Evolutionary conservation across 2,888 invertebrate species (phyloP), one percentile per base, ranked within the genome.

Genomic region (Drosophila seclusa): DNA sequence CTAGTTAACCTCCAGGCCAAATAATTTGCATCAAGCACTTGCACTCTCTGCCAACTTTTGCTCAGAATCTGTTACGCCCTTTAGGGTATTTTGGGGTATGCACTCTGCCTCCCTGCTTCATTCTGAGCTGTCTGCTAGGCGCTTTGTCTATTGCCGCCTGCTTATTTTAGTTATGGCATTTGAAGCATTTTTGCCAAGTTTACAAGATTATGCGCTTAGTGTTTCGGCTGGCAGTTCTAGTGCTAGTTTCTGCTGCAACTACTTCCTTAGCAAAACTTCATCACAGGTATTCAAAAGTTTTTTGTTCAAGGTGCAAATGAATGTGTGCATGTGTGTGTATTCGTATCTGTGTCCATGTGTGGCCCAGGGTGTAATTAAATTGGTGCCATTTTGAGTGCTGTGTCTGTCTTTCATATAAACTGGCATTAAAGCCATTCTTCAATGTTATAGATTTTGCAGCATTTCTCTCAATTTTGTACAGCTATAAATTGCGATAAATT

Each of bases 1-100:
- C 89, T 87, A 83, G 90, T 88, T 88, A 88, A 88, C 90, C 88
- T 87, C 80, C 73, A 83, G 90, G 87, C 87, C 84, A 87, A 90
- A 87, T 90, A 87, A 87, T 87, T 90, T 88, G 87, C 90, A 88
- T 87, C 82, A 84, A 81, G 89, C 84, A 79, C 89, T 87, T 87
- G 88, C 88, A 86, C 88, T 84, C 84, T 71, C 71, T 78, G 67
- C 68, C 70, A 72, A 73, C 74, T 82, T 87, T 76, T 76, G 68
- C 68, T 72, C 54, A 57, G 84, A 80, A 87, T 83, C 85, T 78
- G 74, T 68, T 69, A 58, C 60, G 82, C 73, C 87, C 87, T 75
- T 63, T 36, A 70, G 85, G 72, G 49, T 62, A 73, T 80, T 64
- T 64, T 69, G 77, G 60, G 58, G 21, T 21, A 40, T 42, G 16